Percentiles rank a stretch among this genome's conserved stretches.
Conservation (phyloP, 2,888 invertebrate species). For the Himalopsyche anomala region DNA sequence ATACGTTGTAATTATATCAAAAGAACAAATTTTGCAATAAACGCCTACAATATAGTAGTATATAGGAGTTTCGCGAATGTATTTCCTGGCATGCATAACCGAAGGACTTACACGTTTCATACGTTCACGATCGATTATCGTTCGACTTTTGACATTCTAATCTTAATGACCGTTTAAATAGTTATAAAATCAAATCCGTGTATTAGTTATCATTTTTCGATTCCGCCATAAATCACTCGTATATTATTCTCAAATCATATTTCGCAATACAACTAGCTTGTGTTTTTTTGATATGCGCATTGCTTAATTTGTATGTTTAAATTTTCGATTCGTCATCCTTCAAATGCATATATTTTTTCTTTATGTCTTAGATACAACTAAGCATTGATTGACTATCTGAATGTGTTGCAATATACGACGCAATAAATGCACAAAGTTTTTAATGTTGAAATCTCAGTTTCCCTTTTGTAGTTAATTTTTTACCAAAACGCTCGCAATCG, state of each 20-base stretch:
- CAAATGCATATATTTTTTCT: too few relatives aligned
- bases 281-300: background rate
- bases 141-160: constrained; percentile 17
- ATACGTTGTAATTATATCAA: background rate
- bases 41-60: background rate
- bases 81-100: background rate
- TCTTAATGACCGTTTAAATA: constrained; percentile 3
- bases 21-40: background rate
- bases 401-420: too few relatives aligned
- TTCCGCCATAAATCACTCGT: constrained; percentile 11
- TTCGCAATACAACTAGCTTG: background rate
- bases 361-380: too few relatives aligned
- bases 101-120: background rate
- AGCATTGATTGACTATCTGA: too few relatives aligned
- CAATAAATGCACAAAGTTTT: too few relatives aligned
- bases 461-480: too few relatives aligned
- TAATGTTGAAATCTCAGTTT: too few relatives aligned
- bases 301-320: background rate
- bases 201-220: background rate
- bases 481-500: too few relatives aligned
- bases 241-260: background rate
- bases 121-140: background rate
- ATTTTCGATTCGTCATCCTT: too few relatives aligned
- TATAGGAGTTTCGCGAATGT: background rate
- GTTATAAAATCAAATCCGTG: background rate